Conservation (phyloP, 2,888 invertebrate genomes). For the Andricus quercusramuli region DNA sequence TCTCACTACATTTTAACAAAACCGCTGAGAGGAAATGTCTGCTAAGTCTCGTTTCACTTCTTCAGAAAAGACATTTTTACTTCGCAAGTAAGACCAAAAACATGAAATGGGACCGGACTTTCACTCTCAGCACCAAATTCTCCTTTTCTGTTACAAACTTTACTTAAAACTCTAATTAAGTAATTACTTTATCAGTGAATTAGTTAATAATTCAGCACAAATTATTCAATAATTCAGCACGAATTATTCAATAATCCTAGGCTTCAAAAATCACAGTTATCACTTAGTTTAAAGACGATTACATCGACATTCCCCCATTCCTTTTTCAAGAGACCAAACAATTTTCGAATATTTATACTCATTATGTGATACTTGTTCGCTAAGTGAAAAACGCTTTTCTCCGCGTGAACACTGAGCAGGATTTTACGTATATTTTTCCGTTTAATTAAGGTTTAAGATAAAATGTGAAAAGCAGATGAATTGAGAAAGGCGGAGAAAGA, state of each 20-base stretch:
- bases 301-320: conserved; percentile 16
- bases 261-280: background rate
- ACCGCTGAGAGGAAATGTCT: background rate
- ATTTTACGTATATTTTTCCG: background rate
- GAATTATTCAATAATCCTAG: background rate
- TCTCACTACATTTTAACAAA: conserved; percentile 65
- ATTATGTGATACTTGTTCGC: background rate
- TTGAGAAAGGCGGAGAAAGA: background rate
- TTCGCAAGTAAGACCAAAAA: conserved; percentile 8
- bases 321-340: conserved; percentile 17
- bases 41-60: background rate
- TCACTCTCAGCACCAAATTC: background rate
- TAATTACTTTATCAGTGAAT: background rate
- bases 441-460: background rate
- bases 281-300: conserved; percentile 3
- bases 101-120: background rate
- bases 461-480: background rate
- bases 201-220: conserved; percentile 6
- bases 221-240: background rate
- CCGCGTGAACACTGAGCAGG: background rate
- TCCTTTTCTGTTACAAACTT: background rate
- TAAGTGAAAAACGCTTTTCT: background rate
- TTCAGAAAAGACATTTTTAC: conserved; percentile 9
- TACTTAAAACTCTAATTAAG: background rate
- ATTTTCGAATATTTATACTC: conserved; percentile 11